Conservation (phyloP, 2,888 invertebrate genomes). For the Tetragnatha montana region DNA sequence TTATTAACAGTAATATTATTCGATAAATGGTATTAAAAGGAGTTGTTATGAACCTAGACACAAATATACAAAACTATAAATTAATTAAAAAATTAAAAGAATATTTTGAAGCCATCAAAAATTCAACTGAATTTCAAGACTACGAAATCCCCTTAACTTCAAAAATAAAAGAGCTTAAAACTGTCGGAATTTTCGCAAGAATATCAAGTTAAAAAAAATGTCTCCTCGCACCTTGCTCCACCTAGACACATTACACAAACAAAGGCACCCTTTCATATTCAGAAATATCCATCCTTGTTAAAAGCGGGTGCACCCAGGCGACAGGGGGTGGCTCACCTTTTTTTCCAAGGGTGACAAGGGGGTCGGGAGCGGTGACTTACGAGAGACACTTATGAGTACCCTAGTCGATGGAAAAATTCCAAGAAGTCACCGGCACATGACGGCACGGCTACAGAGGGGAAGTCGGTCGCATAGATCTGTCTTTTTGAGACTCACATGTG, state of each 20-base stretch:
- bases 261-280: not conserved
- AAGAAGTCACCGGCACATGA: conserved; percentile 59
- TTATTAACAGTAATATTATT: no score
- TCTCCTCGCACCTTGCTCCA: no score
- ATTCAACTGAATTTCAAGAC: no score
- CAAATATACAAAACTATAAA: no score
- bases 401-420: conserved; percentile 52
- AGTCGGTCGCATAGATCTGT: conserved; percentile 34
- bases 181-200: no score
- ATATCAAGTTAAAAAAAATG: no score
- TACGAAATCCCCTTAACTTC: no score
- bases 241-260: not conserved
- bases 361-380: conserved; percentile 45
- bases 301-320: not conserved
- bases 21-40: no score
- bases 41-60: no score
- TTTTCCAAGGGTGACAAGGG: conserved; percentile 16
- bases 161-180: no score
- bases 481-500: conserved; percentile 64
- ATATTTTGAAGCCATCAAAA: no score
- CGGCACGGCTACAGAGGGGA: conserved; percentile 30
- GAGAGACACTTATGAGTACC: conserved; percentile 47
- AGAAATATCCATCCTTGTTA: not conserved
- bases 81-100: no score
- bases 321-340: not conserved